These are phyloP conservation scores for Platalea minor DNA, from an alignment of 2,797 vertebrate species.

Conservation along the genomic window DNA sequence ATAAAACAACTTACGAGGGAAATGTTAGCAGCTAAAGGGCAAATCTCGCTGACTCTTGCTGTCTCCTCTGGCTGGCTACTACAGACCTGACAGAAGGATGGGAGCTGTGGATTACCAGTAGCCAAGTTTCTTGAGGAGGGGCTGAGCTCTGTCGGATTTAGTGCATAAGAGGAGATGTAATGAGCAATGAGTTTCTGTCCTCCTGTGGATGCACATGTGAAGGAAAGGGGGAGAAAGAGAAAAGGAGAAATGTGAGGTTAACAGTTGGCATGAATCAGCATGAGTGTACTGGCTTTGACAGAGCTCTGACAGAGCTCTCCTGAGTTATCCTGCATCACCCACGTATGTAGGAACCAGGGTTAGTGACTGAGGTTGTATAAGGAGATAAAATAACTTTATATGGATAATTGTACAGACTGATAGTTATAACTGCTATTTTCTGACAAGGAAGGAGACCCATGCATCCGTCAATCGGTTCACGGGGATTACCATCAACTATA, in stretches of 20 bases:
- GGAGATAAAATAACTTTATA: neutral
- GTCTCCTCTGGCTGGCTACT: neutral
- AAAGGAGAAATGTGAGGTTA: neutral
- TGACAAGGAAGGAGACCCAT: neutral
- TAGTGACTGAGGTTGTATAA: neutral
- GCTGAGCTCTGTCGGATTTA: neutral
- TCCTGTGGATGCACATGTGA: neutral
- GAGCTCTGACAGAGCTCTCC: neutral
- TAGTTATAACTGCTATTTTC: neutral
- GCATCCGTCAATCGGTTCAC: neutral
- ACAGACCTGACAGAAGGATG: neutral
- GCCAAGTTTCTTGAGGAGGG: neutral
- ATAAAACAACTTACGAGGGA: neutral
- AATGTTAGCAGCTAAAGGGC: neutral
- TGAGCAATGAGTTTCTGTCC: neutral
- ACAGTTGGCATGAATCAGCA: neutral
- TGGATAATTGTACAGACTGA: neutral
- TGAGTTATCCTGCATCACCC: neutral
- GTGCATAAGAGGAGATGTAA: neutral
- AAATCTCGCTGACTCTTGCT: neutral
- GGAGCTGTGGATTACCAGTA: neutral
- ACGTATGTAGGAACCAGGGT: fast-evolving
- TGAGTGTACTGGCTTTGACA: neutral
- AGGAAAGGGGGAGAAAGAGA: neutral
- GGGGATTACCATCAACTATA: neutral